These are phyloP conservation scores for Clanis bilineata DNA, from an alignment of 2,888 invertebrate genomes.

Conservation along the genomic window DNA sequence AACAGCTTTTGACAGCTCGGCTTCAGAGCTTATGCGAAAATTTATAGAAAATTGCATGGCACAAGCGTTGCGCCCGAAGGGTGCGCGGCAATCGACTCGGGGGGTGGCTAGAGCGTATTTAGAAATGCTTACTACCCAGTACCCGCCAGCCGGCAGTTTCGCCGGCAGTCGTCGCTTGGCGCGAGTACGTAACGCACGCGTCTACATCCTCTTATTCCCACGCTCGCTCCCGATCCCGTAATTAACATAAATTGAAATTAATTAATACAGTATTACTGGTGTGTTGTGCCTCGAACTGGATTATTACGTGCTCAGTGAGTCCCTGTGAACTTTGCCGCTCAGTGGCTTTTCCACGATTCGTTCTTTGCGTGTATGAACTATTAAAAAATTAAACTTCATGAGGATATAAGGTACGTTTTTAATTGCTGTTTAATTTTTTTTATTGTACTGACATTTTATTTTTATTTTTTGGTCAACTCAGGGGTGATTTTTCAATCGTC, in stretches of 20 bases:
- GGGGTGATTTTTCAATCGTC: too few relatives aligned
- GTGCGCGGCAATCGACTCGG: constrained; percentile 65
- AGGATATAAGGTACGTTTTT: constrained; percentile 57
- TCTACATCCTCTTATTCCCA: constrained; percentile 39
- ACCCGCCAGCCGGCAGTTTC: constrained; percentile 63
- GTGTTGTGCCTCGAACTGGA: constrained; percentile 68
- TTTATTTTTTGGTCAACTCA: neutral
- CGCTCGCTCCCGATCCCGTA: constrained; percentile 59
- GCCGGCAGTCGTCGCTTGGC: constrained; percentile 67
- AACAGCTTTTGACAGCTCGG: constrained; percentile 79
- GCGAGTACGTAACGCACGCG: constrained; percentile 59
- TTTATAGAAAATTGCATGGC: constrained; percentile 80
- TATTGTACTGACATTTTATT: neutral
- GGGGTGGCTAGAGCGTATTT: constrained; percentile 71
- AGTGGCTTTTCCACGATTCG: constrained; percentile 37
- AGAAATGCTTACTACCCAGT: constrained; percentile 61
- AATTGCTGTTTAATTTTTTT: neutral
- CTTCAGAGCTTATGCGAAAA: constrained; percentile 77
- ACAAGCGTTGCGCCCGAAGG: constrained; percentile 68
- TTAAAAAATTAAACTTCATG: constrained; percentile 40
- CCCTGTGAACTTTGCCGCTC: constrained; percentile 51
- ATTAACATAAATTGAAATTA: constrained; percentile 66
- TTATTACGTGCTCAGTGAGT: constrained; percentile 62
- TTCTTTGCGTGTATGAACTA: constrained; percentile 50
- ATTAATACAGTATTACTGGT: constrained; percentile 47